Conservation (phyloP, 2,797 vertebrate genomes). For the Heterohyrax brucei region DNA sequence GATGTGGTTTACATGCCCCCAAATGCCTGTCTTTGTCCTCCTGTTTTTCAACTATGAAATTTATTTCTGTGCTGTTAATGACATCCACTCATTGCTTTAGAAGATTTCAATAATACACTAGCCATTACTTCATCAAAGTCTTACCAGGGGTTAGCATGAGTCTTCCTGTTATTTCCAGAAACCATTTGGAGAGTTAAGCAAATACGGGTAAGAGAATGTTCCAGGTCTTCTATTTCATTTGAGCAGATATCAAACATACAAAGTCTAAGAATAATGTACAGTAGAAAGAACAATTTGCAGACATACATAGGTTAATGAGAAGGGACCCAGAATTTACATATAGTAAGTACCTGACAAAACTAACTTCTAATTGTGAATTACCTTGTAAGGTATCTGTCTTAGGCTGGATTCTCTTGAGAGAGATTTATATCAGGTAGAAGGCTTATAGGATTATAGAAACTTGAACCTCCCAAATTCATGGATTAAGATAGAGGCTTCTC, state of each 20-base stretch:
- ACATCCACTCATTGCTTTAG: background rate
- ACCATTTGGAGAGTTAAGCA: background rate
- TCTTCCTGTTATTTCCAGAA: slow-evolving; percentile 42
- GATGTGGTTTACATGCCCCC: background rate
- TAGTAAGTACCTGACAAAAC: background rate
- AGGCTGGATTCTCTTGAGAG: too few relatives aligned
- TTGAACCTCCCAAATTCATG: too few relatives aligned
- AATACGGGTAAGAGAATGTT: background rate
- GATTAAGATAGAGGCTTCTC: too few relatives aligned
- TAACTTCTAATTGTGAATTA: background rate
- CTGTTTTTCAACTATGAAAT: background rate
- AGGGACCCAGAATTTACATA: background rate
- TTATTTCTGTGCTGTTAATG: background rate
- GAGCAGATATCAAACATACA: background rate
- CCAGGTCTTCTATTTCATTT: background rate
- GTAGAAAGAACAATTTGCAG: background rate
- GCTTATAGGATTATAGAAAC: too few relatives aligned
- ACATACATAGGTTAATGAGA: background rate
- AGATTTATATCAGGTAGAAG: too few relatives aligned
- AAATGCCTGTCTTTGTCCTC: background rate
- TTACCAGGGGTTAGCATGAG: background rate
- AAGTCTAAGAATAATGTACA: background rate
- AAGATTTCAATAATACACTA: background rate
- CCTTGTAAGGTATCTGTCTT: background rate
- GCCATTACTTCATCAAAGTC: background rate